Conservation (phyloP, 2,797 vertebrate species). For the Trachurus trachurus region DNA sequence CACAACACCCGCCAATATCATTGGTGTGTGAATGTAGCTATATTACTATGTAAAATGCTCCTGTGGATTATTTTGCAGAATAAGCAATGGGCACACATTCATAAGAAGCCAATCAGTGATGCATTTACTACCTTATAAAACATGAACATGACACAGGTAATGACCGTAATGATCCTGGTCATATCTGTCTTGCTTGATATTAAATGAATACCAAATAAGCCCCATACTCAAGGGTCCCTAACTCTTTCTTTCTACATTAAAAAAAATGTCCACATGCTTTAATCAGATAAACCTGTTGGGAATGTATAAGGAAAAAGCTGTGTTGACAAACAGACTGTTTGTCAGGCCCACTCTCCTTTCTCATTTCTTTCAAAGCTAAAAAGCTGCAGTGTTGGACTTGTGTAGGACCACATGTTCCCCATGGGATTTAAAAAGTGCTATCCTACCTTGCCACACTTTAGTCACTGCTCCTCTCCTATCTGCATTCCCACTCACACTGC, state of each 20-base stretch:
- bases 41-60: no score
- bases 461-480: not conserved
- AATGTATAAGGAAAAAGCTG: not conserved
- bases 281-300: not conserved
- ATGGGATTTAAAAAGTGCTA: not conserved
- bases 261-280: not conserved
- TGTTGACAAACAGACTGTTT: not conserved
- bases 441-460: not conserved
- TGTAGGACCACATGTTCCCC: not conserved
- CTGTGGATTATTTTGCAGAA: no score
- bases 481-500: slow-evolving; percentile 13
- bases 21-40: no score
- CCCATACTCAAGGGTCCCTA: no score
- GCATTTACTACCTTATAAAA: not conserved
- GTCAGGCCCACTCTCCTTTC: not conserved
- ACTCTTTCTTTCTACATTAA: not conserved
- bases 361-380: slow-evolving; percentile 3
- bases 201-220: not conserved
- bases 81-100: not conserved
- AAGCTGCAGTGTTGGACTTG: not conserved
- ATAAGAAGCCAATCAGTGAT: not conserved
- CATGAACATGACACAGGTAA: not conserved
- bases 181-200: not conserved
- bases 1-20: no score
- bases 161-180: not conserved